Conservation (phyloP, 2,888 invertebrate genomes). For the Drosophila ezoana region DNA sequence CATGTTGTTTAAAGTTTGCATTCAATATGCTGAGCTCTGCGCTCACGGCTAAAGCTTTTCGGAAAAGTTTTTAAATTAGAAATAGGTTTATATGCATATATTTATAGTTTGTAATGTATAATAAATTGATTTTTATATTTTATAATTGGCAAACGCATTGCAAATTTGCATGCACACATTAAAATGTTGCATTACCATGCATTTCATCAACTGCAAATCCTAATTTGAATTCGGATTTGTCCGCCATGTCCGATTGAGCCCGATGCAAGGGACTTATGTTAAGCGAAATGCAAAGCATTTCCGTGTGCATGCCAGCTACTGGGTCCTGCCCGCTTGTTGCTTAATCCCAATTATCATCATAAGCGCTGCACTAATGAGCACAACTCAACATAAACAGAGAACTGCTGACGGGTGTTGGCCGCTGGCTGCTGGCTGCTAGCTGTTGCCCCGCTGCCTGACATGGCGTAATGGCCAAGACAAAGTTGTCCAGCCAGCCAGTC, state of each 20-base stretch:
- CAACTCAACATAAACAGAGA: slow-evolving; percentile 53
- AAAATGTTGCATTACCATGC: background rate
- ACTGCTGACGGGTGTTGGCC: slow-evolving; percentile 34
- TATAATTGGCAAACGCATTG: slow-evolving; percentile 4
- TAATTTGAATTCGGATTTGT: slow-evolving; percentile 15
- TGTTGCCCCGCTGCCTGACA: slow-evolving; percentile 19
- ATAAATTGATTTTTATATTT: slow-evolving; percentile 10
- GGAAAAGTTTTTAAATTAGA: background rate
- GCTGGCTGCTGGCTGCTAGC: slow-evolving; percentile 1
- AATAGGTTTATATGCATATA: background rate
- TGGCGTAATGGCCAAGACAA: slow-evolving; percentile 44
- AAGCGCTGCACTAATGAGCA: slow-evolving; percentile 71
- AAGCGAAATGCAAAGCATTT: slow-evolving; percentile 31
- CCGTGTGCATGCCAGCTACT: slow-evolving; percentile 14
- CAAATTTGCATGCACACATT: slow-evolving; percentile 4
- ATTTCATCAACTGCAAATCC: background rate
- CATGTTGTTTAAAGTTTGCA: background rate
- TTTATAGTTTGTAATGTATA: background rate
- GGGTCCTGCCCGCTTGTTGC: slow-evolving; percentile 12
- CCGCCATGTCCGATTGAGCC: slow-evolving; percentile 1
- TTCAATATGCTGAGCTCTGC: background rate
- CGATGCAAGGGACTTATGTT: slow-evolving; percentile 14
- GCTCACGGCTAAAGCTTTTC: background rate
- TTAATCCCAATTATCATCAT: slow-evolving; percentile 71
- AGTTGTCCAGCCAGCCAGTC: slow-evolving; percentile 35